Base-by-base conservation (phyloP, 2,113 vertebrate species). In the Lutjanus erythropterus region DNA sequence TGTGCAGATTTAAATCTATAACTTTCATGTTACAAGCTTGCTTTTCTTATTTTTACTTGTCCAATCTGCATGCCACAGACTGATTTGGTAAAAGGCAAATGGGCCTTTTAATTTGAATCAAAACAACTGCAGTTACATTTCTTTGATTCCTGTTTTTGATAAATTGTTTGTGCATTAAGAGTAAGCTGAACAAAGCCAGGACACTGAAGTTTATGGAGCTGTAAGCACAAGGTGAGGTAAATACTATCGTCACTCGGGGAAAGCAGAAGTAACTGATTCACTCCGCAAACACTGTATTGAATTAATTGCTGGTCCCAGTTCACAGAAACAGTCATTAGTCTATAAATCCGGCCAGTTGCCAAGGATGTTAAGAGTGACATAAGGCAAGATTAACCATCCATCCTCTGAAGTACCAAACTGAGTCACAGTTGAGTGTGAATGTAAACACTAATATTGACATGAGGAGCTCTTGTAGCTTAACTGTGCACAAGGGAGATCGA, bases 381-480 rank as follows among this genome's bases (percentile, higher is more conserved):
- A 78, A 86, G 70, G 75, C 75, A 65, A 78, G 91, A 94, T 92
- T 92, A 94, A 76, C 81, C 78, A 83, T 84, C 85, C 78, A 74
- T 90, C 78, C 88, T 91, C 80, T 74, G 64, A 85, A 87, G 82
- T 79, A 88, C 87, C 86, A 86, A 86, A 91, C 75, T 71, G 77
- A 91, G 80, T 85, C 79, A 88, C 89, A 83, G 83, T 75, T 65
- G 61, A 71, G 74, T 83, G 80, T 85, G 80, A 88, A 66, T 84
- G 87, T 89, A 91, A 94, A 95, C 84, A 88, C 85, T 86, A 82
- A 86, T 87, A 91, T 94, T 89, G 79, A 89, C 90, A 86, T 6
- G 59, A 71, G 72, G 66, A 89, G 74, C 83, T 84, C 52, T 82
- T 78, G 62, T 88, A 83, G 88, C 68, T 90, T 86, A 91, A 88